phyloP scores from a whole-genome alignment of 2,888 invertebrate genomes.

The Leucania comma region DNA sequence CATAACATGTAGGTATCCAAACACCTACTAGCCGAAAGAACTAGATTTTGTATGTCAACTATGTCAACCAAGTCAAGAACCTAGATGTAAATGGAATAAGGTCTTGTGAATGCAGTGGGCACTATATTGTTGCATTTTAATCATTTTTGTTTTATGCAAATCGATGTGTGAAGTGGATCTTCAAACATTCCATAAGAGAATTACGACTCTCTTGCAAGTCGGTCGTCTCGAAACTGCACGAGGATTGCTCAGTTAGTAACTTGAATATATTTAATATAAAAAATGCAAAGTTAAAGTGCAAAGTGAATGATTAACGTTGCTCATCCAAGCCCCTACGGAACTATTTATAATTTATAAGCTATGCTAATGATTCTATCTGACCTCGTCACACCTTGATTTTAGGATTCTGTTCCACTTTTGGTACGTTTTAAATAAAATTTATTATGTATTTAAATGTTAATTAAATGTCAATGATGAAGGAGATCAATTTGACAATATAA shows the following conservation, averaged over 20 bases:
- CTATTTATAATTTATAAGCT: conserved; percentile 77
- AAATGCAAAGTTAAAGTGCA: conserved; percentile 67
- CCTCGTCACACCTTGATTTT: conserved; percentile 85
- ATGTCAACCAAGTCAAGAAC: conserved; percentile 69
- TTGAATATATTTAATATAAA: conserved; percentile 67
- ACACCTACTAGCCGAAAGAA: conserved; percentile 57
- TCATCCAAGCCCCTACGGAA: conserved; percentile 70
- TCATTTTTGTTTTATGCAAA: conserved; percentile 84
- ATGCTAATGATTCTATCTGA: conserved; percentile 82
- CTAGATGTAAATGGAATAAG: conserved; percentile 76
- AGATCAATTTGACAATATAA: conserved; percentile 79
- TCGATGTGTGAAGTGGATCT: conserved; percentile 78
- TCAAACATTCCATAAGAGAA: conserved; percentile 81
- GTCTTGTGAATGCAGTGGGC: conserved; percentile 74
- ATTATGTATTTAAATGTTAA: conserved; percentile 87
- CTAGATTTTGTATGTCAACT: conserved; percentile 70
- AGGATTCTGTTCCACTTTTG: conserved; percentile 85
- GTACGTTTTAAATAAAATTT: conserved; percentile 85
- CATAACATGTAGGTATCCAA: conserved; percentile 54
- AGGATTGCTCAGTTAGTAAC: conserved; percentile 64
- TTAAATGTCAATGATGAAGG: conserved; percentile 84
- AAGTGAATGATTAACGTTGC: conserved; percentile 72
- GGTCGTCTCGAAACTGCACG: conserved; percentile 78
- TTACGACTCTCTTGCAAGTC: conserved; percentile 80
- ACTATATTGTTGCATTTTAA: conserved; percentile 80